Evolutionary conservation across 2,797 vertebrate species (phyloP).

Genomic region (Eospalax fontanierii): DNA sequence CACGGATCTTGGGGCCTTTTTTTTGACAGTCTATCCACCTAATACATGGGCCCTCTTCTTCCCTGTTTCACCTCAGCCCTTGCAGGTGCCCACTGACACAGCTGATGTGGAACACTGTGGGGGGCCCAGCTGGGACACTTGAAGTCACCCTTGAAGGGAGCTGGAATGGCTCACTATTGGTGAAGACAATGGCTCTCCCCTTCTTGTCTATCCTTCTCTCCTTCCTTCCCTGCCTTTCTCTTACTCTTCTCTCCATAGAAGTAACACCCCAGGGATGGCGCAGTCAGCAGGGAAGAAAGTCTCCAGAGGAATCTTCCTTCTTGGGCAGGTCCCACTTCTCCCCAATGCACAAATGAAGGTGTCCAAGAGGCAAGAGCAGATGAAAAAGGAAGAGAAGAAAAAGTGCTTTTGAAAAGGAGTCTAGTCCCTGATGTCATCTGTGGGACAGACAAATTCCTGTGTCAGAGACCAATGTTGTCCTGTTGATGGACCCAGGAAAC

Average conservation of each 20-base stretch:
- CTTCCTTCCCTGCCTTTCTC: background rate
- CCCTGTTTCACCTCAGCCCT: background rate
- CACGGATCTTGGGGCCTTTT: background rate
- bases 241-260: background rate
- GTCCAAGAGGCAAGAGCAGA: background rate
- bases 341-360: background rate
- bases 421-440: background rate
- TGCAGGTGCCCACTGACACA: no score
- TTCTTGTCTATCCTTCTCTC: background rate
- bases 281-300: no score
- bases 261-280: background rate
- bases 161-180: background rate
- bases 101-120: background rate
- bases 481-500: background rate
- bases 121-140: background rate
- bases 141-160: background rate
- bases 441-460: background rate
- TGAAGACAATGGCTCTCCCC: background rate
- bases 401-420: background rate
- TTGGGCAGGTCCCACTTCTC: background rate
- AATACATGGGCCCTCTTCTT: accelerated
- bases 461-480: no score
- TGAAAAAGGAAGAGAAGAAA: no score
- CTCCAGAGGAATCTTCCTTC: background rate
- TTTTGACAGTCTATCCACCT: no score